phyloP scores from a whole-genome alignment of 2,797 vertebrate genomes.

The Petrocephalus schoutedeni region DNA sequence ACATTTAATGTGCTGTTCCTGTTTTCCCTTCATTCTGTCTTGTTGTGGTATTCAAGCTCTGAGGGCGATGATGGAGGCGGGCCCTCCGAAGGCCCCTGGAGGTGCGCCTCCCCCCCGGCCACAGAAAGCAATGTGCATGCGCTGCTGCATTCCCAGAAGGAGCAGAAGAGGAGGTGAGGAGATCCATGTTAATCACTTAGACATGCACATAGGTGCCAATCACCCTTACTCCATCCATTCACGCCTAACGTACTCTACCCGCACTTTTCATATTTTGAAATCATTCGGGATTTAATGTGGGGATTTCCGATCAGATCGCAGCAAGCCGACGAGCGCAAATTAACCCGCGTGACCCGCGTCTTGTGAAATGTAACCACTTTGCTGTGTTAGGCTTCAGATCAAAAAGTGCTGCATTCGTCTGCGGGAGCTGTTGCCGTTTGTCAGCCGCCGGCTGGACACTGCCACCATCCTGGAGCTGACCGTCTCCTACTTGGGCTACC shows the following conservation, averaged over 20 bases:
- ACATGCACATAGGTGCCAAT: background rate
- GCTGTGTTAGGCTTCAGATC: conserved; percentile 38
- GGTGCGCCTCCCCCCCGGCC: background rate
- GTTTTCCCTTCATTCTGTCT: background rate
- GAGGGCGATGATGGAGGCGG: background rate
- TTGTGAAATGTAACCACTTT: background rate
- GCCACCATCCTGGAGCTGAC: conserved; percentile 45
- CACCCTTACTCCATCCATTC: background rate
- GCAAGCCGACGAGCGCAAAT: background rate
- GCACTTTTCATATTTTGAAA: background rate
- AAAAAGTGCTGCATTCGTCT: conserved; percentile 43
- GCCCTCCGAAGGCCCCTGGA: background rate
- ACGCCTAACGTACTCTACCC: background rate
- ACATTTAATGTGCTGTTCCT: background rate
- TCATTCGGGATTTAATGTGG: background rate
- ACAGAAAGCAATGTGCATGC: conserved; percentile 16
- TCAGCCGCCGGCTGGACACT: conserved; percentile 29
- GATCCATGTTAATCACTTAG: background rate
- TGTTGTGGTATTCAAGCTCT: background rate
- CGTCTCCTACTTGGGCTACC: conserved; percentile 34
- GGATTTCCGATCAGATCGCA: background rate
- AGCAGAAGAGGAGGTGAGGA: conserved; percentile 31
- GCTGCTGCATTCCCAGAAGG: conserved; percentile 27
- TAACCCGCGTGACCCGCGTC: background rate
- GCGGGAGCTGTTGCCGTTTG: conserved; percentile 38